Evolutionary conservation across 2,888 invertebrate genomes (phyloP), one percentile per base, ranked within the genome.

Genomic region (Stictocephala bisonia): DNA sequence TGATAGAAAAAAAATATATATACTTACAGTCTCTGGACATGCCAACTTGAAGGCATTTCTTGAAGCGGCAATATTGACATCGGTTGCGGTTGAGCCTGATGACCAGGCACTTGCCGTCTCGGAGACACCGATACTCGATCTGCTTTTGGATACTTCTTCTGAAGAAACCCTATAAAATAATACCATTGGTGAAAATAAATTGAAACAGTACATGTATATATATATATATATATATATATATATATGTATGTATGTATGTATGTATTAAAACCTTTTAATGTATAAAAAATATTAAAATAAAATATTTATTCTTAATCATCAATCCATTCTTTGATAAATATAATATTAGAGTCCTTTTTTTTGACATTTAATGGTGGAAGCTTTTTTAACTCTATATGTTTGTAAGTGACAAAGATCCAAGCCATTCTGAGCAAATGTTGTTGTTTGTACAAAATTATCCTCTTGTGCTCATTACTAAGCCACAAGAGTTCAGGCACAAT

Each of bases 21-120:
- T 86, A 94, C 96, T 95, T 85, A 97, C 97, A 96, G 85, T 97
- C 97, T 82, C 96, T 90, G 84, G 96, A 96, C 97, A 97, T 97
- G 84, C 97, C 97, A 82, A 96, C 96, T 41, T 95, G 92, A 76
- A 97, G 88, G 85, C 97, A 97, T 91, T 97, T 97, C 86, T 95
- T 96, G 86, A 97, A 97, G 82, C 97, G 90, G 88, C 97, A 97
- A 85, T 92, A 96, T 85, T 97, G 97, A 85, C 97, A 97, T 80
- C 97, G 91, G 88, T 97, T 97, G 79, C 97, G 88, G 86, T 96
- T 97, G 81, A 96, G 88, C 80, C 97, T 89, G 84, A 96, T 96
- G 74, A 97, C 96, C 82, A 95, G 87, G 85, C 97, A 97, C 88
- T 96, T 95, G 81, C 96, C 95, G 87, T 96, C 96, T 78, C 96